phyloP scores from a whole-genome alignment of 2,797 vertebrate genomes.

The Pelodytes ibericus region DNA sequence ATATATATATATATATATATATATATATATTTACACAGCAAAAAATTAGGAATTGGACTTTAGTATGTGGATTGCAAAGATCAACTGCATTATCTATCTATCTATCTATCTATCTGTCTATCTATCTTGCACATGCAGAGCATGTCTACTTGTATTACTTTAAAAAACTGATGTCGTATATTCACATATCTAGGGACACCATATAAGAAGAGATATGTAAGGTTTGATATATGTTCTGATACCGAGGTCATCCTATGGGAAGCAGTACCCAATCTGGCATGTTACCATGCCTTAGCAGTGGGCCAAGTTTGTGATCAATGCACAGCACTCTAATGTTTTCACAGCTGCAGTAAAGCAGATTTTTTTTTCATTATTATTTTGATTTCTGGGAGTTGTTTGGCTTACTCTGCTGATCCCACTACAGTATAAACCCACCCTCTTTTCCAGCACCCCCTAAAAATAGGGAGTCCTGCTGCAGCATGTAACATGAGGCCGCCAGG shows the following conservation, averaged over 20 bases:
- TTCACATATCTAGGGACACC: no score
- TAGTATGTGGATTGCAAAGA: no score
- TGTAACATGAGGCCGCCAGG: constrained; percentile 37
- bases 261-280: constrained; percentile 11
- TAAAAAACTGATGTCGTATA: no score
- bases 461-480: constrained; percentile 11
- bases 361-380: constrained; percentile 45
- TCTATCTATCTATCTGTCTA: no score
- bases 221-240: neutral
- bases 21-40: no score
- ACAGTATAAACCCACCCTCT: constrained; percentile 17
- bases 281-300: constrained; percentile 9
- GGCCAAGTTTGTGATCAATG: constrained; percentile 35
- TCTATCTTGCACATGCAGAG: no score
- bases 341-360: constrained; percentile 50
- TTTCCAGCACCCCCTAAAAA: constrained; percentile 21
- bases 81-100: no score
- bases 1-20: no score
- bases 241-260: neutral
- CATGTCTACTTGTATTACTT: no score
- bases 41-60: no score
- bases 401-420: constrained; percentile 43
- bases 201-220: neutral
- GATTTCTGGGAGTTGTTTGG: constrained; percentile 52
- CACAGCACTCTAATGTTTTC: constrained; percentile 37